Percentiles rank a stretch among this genome's conserved stretches.
These are phyloP conservation scores for Heliconius hortense DNA, from an alignment of 2,888 invertebrate genomes.

Conservation along the genomic window DNA sequence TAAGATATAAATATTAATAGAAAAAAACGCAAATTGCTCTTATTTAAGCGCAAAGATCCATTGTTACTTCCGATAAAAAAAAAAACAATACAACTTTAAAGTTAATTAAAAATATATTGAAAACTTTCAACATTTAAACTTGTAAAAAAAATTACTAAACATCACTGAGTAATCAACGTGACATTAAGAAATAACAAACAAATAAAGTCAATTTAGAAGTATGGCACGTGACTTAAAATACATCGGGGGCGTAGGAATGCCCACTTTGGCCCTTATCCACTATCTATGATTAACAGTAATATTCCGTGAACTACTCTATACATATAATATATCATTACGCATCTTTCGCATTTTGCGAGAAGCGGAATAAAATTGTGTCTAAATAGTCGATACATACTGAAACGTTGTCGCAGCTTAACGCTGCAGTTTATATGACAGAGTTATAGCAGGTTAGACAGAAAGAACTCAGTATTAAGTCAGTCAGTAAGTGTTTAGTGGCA, in stretches of 20 bases:
- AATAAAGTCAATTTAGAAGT: neutral
- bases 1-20: too few relatives aligned
- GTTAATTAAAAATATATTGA: too few relatives aligned
- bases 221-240: neutral
- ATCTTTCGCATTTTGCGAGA: neutral
- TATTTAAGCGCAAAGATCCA: too few relatives aligned
- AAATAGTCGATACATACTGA: neutral
- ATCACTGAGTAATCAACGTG: neutral
- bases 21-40: too few relatives aligned
- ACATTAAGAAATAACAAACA: neutral
- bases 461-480: too few relatives aligned
- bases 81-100: too few relatives aligned
- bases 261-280: slow-evolving; percentile 28
- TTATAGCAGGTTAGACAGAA: too few relatives aligned
- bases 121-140: too few relatives aligned
- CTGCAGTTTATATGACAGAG: too few relatives aligned
- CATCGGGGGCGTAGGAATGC: slow-evolving; percentile 18
- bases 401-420: too few relatives aligned
- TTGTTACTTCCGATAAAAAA: too few relatives aligned
- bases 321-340: neutral
- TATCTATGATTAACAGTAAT: slow-evolving; percentile 15
- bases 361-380: neutral
- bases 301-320: neutral
- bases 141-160: neutral
- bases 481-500: too few relatives aligned